Percentiles rank a stretch among this genome's conserved stretches.
phyloP scores from a whole-genome alignment of 2,888 invertebrate species.

The Mythimna lalbum region DNA sequence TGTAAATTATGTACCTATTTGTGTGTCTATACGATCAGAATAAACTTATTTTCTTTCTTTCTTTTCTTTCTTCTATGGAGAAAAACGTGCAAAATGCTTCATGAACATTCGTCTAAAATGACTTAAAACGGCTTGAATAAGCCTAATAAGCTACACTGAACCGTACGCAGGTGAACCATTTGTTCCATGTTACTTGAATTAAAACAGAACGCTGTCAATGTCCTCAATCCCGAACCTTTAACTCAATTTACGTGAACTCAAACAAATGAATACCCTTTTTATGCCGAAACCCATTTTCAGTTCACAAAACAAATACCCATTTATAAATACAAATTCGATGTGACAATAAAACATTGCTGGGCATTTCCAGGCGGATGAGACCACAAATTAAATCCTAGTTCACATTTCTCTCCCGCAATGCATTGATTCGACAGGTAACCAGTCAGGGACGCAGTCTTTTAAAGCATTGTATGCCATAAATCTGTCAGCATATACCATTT shows the following conservation, averaged over 20 bases:
- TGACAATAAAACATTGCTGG: conserved; percentile 39
- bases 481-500: conserved; percentile 63
- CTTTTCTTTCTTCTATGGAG: too few species aligned
- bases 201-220: conserved; percentile 36
- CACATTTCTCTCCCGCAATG: conserved; percentile 49
- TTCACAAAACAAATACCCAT: conserved; percentile 32
- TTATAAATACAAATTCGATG: conserved; percentile 36
- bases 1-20: too few species aligned
- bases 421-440: conserved; percentile 58
- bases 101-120: too few species aligned
- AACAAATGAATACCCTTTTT: conserved; percentile 49
- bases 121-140: not conserved
- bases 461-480: conserved; percentile 59
- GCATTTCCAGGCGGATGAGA: not conserved
- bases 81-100: too few species aligned
- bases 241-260: conserved; percentile 48
- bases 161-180: not conserved
- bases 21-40: too few species aligned
- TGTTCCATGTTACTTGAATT: not conserved
- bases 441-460: conserved; percentile 50
- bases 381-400: conserved; percentile 61
- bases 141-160: too few species aligned
- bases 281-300: conserved; percentile 43
- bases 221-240: conserved; percentile 18
- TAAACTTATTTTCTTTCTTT: too few species aligned